Base-by-base conservation (phyloP, 2,888 invertebrate species). In the Caenorhabditis sulstoni region DNA sequence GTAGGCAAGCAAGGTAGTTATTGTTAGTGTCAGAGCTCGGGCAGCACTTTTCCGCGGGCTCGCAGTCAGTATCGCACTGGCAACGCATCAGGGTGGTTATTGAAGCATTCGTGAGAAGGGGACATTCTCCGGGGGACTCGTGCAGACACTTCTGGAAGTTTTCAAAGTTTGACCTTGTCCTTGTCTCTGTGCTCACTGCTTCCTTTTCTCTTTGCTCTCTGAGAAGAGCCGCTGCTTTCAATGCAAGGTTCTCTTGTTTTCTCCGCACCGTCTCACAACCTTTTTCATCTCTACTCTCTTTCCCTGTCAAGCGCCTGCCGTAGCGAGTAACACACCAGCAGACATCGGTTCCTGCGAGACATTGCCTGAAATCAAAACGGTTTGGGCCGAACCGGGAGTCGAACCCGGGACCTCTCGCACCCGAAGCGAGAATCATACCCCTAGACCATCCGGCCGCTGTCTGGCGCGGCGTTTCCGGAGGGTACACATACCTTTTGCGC, bases 361-460 rank as follows among this genome's bases (percentile, higher is more conserved):
- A 84, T 62, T 84, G 84, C 58, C 81, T 83, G 57, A 59, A 78
- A 52, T 3, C 4, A 8, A 73, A 79, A 81, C 9, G 23, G 41
- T 82, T 75, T 83, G 85, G 85, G 84, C 85, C 84, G 81, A 85
- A 84, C 86, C 86, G 86, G 86, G 86, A 86, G 44, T 88, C 85
- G 88, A 88, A 87, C 86, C 86, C 88, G 87, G 89, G 88, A 87
- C 88, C 89, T 89, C 89, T 89, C 89, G 88, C 88, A 88, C 88
- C 88, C 88, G 87, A 88, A 88, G 88, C 88, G 88, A 89, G 88
- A 88, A 89, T 88, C 88, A 87, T 87, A 87, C 87, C 86, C 66
- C 86, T 87, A 86, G 86, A 87, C 86, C 86, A 87, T 83, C 81
- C 81, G 83, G 85, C 85, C 85, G 29, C 37, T 49, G 35, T 29